These are phyloP conservation scores for Trichonephila inaurata DNA, from an alignment of 1,140 invertebrate genomes.

Conservation along the genomic window DNA sequence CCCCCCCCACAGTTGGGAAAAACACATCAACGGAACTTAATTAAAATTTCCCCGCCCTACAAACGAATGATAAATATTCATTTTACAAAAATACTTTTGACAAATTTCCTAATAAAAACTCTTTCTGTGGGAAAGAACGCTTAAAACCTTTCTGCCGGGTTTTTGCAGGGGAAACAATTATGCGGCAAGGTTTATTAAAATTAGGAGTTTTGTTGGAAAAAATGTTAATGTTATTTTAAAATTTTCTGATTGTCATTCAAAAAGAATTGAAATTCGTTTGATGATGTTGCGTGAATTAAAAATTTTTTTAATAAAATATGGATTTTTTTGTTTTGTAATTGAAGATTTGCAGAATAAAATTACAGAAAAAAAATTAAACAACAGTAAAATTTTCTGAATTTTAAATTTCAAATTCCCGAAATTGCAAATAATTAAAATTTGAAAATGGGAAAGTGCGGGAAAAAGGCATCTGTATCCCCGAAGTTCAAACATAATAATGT, in stretches of 20 bases:
- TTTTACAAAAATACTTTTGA: conserved; percentile 28
- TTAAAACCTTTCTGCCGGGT: not conserved
- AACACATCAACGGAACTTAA: conserved; percentile 31
- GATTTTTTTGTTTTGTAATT: no score
- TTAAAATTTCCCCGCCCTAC: not conserved
- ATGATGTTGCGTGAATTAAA: not conserved
- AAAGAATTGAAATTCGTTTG: not conserved
- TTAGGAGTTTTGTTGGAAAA: not conserved
- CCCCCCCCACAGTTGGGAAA: not conserved
- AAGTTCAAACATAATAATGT: no score
- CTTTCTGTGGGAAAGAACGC: not conserved
- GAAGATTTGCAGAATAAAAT: no score
- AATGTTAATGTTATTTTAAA: not conserved
- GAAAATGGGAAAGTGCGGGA: no score
- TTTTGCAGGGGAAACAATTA: not conserved
- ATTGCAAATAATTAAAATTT: no score
- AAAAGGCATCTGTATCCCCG: no score
- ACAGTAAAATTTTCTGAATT: no score
- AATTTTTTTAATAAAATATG: no score
- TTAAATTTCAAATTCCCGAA: no score
- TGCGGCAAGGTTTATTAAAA: not conserved
- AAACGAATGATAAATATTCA: conserved; percentile 11
- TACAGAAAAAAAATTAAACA: no score
- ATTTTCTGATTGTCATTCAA: not conserved
- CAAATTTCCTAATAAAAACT: not conserved